phyloP scores from a whole-genome alignment of 2,888 invertebrate species.

The Trilocha varians region DNA sequence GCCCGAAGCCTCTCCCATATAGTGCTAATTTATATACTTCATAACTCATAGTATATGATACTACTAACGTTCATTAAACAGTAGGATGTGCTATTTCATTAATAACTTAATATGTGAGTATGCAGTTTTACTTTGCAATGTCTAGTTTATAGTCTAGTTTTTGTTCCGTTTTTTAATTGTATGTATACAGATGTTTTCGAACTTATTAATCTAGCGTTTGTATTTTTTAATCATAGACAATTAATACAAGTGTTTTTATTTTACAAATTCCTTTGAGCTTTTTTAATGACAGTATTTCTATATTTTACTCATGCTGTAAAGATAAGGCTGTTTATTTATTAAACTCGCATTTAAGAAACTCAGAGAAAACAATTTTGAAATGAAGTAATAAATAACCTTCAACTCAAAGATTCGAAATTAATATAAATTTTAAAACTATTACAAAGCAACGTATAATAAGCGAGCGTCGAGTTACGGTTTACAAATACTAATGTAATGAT shows the following conservation, averaged over 20 bases:
- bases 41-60: too few relatives aligned
- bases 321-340: too few relatives aligned
- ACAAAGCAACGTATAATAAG: conserved; percentile 1
- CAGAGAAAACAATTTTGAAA: neutral
- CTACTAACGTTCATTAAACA: neutral
- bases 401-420: neutral
- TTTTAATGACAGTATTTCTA: too few relatives aligned
- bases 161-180: too few relatives aligned
- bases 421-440: neutral
- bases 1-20: conserved; percentile 14
- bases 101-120: neutral
- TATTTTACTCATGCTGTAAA: too few relatives aligned
- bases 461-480: conserved; percentile 19
- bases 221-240: too few relatives aligned
- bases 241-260: too few relatives aligned
- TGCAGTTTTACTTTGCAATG: neutral
- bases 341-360: too few relatives aligned
- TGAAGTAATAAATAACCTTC: neutral
- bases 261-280: too few relatives aligned
- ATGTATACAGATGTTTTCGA: too few relatives aligned
- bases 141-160: too few relatives aligned
- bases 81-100: neutral
- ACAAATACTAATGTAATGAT: conserved; percentile 59
- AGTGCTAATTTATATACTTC: neutral
- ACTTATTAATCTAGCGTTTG: too few relatives aligned